Evolutionary conservation across 2,797 vertebrate genomes (phyloP).

Genomic region (Falco cherrug): DNA sequence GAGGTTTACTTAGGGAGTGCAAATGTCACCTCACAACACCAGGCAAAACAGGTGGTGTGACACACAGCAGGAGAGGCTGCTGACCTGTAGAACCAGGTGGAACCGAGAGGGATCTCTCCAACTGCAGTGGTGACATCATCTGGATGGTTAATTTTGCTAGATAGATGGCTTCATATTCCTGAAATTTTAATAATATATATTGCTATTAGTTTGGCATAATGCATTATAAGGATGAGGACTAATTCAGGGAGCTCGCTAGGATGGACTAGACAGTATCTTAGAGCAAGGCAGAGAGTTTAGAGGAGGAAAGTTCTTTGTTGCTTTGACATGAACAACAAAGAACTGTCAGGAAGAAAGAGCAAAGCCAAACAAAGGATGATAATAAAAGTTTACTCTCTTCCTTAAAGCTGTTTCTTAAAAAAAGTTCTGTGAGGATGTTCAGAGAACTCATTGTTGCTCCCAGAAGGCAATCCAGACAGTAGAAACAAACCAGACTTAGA

Average conservation of each 20-base stretch:
- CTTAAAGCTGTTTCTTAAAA: no score
- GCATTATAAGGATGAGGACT: background rate
- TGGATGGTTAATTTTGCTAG: conserved; percentile 97
- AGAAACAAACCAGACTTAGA: background rate
- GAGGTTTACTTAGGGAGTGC: background rate
- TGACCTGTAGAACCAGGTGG: conserved; percentile 91
- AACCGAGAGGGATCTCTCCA: conserved; percentile 90
- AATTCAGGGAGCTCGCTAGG: background rate
- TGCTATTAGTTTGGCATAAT: background rate
- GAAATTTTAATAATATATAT: background rate
- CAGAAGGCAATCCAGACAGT: background rate
- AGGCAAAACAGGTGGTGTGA: background rate
- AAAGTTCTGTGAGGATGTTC: background rate
- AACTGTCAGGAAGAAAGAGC: background rate
- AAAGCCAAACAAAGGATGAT: background rate
- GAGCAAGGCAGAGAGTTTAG: background rate
- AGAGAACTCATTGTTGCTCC: background rate
- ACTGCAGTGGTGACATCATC: conserved; percentile 96
- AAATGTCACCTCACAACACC: background rate
- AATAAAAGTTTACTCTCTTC: no score
- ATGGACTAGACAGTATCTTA: background rate
- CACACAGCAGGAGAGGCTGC: background rate
- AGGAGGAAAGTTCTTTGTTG: background rate
- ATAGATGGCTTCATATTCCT: conserved; percentile 99
- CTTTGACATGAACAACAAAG: background rate